A percentile compares a stretch with the other conserved stretches of the same genome.
These are phyloP conservation scores for Eucriotettix oculatus DNA, from an alignment of 2,888 invertebrate species.

Conservation along the genomic window DNA sequence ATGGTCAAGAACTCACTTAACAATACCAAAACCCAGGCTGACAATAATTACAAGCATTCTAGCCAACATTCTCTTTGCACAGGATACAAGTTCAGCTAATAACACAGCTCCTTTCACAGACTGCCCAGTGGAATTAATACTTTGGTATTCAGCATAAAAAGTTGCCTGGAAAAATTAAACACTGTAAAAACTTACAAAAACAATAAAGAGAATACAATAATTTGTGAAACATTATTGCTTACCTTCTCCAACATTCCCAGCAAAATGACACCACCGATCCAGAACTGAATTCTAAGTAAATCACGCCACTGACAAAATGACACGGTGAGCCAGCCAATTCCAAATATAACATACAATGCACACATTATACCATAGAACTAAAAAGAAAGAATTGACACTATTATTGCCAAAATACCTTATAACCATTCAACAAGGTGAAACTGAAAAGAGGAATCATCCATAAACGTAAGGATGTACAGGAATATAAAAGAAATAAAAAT, in stretches of 20 bases:
- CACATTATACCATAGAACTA: constrained; percentile 87
- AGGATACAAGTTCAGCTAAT: constrained; percentile 80
- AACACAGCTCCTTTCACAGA: constrained; percentile 52
- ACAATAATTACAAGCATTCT: constrained; percentile 89
- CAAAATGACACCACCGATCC: constrained; percentile 85
- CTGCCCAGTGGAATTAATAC: constrained; percentile 49
- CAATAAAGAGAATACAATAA: background rate
- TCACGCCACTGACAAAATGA: constrained; percentile 83
- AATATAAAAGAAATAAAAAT: too few relatives aligned
- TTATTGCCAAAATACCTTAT: too few relatives aligned
- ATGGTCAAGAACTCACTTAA: constrained; percentile 49
- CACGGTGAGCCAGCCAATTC: constrained; percentile 64
- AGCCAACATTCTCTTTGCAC: constrained; percentile 77
- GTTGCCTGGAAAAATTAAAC: constrained; percentile 39
- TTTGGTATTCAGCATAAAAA: constrained; percentile 77
- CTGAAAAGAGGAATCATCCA: too few relatives aligned
- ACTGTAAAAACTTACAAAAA: background rate
- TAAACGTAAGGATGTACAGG: too few relatives aligned
- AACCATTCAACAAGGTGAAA: too few relatives aligned
- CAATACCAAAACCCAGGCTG: constrained; percentile 88
- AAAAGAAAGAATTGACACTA: constrained; percentile 12
- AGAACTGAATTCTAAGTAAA: constrained; percentile 80
- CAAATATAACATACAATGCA: constrained; percentile 66
- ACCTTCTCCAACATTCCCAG: constrained; percentile 67
- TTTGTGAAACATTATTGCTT: background rate